These are phyloP conservation scores for Puntigrus tetrazona DNA, from an alignment of 2,113 vertebrate genomes.

Conservation along the genomic window DNA sequence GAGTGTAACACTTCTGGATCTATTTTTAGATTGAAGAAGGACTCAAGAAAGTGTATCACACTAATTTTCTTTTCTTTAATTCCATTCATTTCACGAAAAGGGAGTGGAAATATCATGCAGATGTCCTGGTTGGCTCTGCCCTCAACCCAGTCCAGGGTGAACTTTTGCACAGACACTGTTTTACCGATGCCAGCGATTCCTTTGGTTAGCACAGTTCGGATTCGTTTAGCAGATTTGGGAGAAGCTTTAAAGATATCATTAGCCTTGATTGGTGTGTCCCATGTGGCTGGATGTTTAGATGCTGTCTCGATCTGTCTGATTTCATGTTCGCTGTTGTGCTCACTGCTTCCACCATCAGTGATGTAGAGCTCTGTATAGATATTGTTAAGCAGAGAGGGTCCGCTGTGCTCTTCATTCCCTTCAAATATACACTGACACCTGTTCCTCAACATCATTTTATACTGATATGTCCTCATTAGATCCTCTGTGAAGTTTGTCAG, in stretches of 20 bases:
- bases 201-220: constrained; percentile 2
- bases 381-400: neutral
- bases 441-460: neutral
- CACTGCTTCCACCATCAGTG: neutral
- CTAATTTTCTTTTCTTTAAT: constrained; percentile 21
- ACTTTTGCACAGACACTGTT: constrained; percentile 54
- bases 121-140: constrained; percentile 19
- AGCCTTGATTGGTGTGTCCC: neutral
- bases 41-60: constrained; percentile 51
- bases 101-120: constrained; percentile 54
- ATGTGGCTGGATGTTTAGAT: neutral
- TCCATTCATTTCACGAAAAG: constrained; percentile 61
- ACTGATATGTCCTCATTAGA: neutral
- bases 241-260: neutral
- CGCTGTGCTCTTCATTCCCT: neutral
- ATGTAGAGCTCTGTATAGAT: neutral
- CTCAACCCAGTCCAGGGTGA: constrained; percentile 59
- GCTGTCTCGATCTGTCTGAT: constrained; percentile 12
- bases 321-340: neutral
- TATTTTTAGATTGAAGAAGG: constrained; percentile 55
- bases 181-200: constrained; percentile 36
- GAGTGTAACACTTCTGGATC: constrained; percentile 36
- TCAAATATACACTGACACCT: constrained; percentile 12
- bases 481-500: neutral
- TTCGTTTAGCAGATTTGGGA: neutral